Base-by-base conservation (phyloP, 2,113 vertebrate species). In the Hoplias malabaricus region DNA sequence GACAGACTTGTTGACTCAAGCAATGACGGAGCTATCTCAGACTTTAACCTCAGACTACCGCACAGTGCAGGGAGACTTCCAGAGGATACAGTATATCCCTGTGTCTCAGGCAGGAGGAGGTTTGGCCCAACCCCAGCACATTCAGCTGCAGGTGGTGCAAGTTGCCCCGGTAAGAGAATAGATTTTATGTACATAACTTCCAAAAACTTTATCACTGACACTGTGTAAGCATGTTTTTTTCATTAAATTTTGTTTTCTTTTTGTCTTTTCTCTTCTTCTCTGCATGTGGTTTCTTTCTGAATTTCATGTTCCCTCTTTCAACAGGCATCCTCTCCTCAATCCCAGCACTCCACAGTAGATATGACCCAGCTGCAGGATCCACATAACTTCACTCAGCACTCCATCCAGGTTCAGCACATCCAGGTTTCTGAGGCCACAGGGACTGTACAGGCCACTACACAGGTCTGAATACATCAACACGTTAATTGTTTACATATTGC, bases 321-420 rank as follows among this genome's bases (percentile, higher is more conserved):
- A 14, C 86, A 98, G 96, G 95, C 95, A 63, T 93, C 96, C 31
- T 98, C 96, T 40, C 95, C 96, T 43, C 95, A 98, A 72, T 93
- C 96, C 59, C 98, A 98, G 88, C 95, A 98, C 83, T 95, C 95
- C 43, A 96, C 95, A 0, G 96, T 98, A 74, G 96, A 99, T 0
- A 96, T 98, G 57, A 95, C 93, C 69, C 98, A 98, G 89, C 92
- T 99, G 29, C 98, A 99, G 0, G 96, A 99, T 65, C 92, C 96
- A 33, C 96, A 98, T 68, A 91, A 94, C 2, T 99, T 96, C 83
- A 94, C 95, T 14, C 98, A 98, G 84, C 98, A 99, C 11, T 94
- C 97, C 73, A 98, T 99, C 89, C 98, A 99, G 90, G 97, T 99
- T 59, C 97, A 99, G 85, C 97, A 99, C 85, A 96, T 98, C 90